Conservation (phyloP, 2,113 vertebrate genomes). For the chimpanzee (Pan troglodytes) region NHGRI_mPanTro3-v2.1_pri NC_086016.1:47966501-47967000, state of each 20-base stretch:
- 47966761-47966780: not conserved
- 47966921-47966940: fast-evolving
- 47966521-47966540: constrained; percentile 76
- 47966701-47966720: constrained; percentile 71
- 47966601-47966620: not conserved
- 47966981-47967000: not conserved
- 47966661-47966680: constrained; percentile 21
- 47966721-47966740: not conserved
- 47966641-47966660: constrained; percentile 31
- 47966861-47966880: too few species aligned
- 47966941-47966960: fast-evolving
- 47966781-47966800: fast-evolving
- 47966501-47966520: constrained; percentile 19
- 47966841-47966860: fast-evolving
- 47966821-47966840: not conserved
- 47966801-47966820: not conserved
- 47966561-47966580: constrained; percentile 61
- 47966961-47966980: not conserved
- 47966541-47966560: constrained; percentile 43
- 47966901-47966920: not conserved
- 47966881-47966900: fast-evolving
- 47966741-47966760: not conserved
- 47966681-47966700: constrained; percentile 72
- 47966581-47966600: not conserved
- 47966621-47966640: constrained; percentile 54